phyloP scores from a whole-genome alignment of 2,113 vertebrate genomes.

The Tragelaphus scriptus region DNA sequence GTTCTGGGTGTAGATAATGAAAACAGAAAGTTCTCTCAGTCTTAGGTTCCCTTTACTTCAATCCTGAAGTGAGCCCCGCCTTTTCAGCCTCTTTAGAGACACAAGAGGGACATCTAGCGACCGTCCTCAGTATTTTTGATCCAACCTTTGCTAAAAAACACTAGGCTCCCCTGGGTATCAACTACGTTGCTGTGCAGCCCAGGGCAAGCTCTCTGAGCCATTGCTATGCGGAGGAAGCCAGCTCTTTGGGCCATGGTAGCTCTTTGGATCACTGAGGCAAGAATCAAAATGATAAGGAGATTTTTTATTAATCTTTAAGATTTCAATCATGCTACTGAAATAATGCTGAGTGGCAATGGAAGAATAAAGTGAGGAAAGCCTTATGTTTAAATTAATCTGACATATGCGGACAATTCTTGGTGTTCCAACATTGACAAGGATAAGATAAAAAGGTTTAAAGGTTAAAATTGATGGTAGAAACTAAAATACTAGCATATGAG shows the following conservation, averaged over 20 bases:
- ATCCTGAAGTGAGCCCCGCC: not conserved
- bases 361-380: not conserved
- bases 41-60: slow-evolving; percentile 50
- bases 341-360: not conserved
- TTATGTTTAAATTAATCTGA: slow-evolving; percentile 16
- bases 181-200: not conserved
- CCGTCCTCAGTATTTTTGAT: slow-evolving; percentile 23
- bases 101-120: slow-evolving; percentile 82
- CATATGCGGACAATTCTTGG: not conserved
- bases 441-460: slow-evolving; percentile 17
- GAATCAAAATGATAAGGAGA: not conserved
- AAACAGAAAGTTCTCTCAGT: slow-evolving; percentile 61
- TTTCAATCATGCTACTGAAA: not conserved
- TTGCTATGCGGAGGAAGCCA: not conserved
- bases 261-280: not conserved
- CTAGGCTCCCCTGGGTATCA: not conserved
- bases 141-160: not conserved
- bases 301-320: slow-evolving; percentile 15
- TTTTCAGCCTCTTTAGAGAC: slow-evolving; percentile 69
- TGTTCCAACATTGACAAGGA: not conserved
- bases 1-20: slow-evolving; percentile 46
- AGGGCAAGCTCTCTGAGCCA: not conserved
- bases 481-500: not conserved
- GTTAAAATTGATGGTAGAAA: not conserved
- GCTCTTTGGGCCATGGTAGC: not conserved